phyloP scores from a whole-genome alignment of 2,113 vertebrate genomes.

The Lipophrys pholis region DNA sequence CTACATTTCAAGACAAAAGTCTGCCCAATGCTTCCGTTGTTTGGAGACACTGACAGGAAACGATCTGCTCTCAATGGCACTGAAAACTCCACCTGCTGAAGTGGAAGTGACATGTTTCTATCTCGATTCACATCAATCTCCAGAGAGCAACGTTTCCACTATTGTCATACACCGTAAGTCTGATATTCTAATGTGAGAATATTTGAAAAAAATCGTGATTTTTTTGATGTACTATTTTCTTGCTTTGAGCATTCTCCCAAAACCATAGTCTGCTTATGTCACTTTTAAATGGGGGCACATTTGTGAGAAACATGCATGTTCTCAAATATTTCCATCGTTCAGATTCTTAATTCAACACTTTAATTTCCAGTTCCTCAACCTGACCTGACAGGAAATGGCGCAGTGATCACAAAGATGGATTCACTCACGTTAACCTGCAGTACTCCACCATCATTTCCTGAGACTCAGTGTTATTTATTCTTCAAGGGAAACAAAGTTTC shows the following conservation, averaged over 20 bases:
- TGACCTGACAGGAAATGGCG: constrained; percentile 6
- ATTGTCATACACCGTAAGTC: constrained; percentile 34
- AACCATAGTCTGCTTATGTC: no score
- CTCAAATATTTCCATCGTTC: neutral
- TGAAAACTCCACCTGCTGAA: constrained; percentile 16
- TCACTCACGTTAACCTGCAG: constrained; percentile 10
- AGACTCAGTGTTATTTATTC: constrained; percentile 13
- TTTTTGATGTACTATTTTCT: no score
- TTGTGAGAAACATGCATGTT: no score
- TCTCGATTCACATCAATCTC: neutral
- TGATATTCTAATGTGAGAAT: neutral
- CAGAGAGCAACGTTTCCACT: neutral
- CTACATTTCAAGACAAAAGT: neutral
- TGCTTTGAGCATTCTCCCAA: no score
- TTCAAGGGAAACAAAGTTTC: neutral
- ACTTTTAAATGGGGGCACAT: no score
- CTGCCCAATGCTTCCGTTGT: accelerated
- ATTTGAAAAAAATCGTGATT: neutral
- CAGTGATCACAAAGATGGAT: neutral
- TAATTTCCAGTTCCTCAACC: constrained; percentile 16
- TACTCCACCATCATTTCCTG: constrained; percentile 24
- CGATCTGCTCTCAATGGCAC: constrained; percentile 3
- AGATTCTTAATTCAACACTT: neutral
- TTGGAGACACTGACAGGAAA: constrained; percentile 16
- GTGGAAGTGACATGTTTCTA: constrained; percentile 44